phyloP scores from a whole-genome alignment of 2,113 vertebrate species.

The Crotophaga sulcirostris region DNA sequence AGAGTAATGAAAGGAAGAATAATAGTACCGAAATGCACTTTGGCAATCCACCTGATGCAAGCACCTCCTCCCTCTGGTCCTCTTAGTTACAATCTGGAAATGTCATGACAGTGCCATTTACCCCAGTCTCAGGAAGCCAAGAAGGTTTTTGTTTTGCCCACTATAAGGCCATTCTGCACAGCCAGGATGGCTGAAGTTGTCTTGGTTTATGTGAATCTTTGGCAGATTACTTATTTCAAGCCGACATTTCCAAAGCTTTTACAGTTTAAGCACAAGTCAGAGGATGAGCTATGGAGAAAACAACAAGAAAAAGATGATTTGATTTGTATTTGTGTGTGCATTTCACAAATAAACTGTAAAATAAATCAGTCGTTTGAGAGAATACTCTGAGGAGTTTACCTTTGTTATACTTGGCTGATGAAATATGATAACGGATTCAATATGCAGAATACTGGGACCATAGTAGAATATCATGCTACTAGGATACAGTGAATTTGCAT shows the following conservation, averaged over 20 bases:
- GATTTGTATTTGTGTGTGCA: neutral
- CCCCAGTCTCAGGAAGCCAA: neutral
- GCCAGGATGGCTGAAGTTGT: neutral
- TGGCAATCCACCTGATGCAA: neutral
- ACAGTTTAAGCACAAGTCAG: neutral
- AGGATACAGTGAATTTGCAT: neutral
- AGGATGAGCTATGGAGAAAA: neutral
- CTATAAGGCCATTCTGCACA: neutral
- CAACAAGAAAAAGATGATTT: neutral
- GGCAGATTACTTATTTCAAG: neutral
- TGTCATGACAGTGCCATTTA: neutral
- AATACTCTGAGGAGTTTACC: neutral
- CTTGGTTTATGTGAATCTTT: neutral
- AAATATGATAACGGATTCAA: neutral
- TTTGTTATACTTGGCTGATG: neutral
- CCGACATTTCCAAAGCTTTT: neutral
- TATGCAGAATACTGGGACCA: neutral
- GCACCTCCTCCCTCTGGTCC: neutral
- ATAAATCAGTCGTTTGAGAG: neutral
- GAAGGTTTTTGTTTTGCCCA: neutral
- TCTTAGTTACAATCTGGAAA: neutral
- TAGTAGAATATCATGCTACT: neutral
- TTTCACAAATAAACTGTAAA: neutral
- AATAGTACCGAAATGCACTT: neutral
- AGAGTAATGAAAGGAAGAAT: neutral